These are phyloP conservation scores for Forbesichthys agassizii DNA, from an alignment of 2,113 vertebrate genomes.

Conservation along the genomic window DNA sequence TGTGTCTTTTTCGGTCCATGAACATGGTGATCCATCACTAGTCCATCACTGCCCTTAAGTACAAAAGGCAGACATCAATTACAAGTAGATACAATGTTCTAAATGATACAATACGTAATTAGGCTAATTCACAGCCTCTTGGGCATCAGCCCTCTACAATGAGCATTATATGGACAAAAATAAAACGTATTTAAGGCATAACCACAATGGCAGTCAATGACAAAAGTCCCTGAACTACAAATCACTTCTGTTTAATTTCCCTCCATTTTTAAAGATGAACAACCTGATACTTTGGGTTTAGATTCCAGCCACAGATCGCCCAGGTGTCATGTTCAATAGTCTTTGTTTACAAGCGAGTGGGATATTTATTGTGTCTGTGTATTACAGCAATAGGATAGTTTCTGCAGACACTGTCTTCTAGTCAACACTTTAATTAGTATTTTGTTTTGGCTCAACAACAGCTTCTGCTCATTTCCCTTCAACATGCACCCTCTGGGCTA, in stretches of 20 bases:
- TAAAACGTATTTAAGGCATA: background rate
- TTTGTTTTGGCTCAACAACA: constrained; percentile 56
- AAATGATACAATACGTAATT: background rate
- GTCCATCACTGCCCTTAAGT: too few relatives aligned
- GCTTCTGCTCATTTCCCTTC: constrained; percentile 57
- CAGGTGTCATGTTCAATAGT: constrained; percentile 74
- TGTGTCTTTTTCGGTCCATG: background rate
- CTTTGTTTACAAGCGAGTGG: constrained; percentile 40
- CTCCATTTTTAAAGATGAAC: constrained; percentile 5
- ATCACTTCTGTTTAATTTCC: constrained; percentile 8
- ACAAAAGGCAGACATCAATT: background rate
- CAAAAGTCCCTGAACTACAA: constrained; percentile 11
- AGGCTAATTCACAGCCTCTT: background rate
- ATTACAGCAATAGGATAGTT: constrained; percentile 51
- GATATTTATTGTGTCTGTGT: constrained; percentile 41
- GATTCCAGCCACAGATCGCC: constrained; percentile 23
- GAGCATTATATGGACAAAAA: background rate
- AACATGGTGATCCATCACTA: too few relatives aligned
- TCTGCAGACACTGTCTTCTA: constrained; percentile 43
- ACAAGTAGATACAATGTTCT: background rate
- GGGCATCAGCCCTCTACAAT: background rate
- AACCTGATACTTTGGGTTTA: constrained; percentile 11
- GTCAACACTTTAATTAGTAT: constrained; percentile 69
- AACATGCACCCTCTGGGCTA: constrained; percentile 48
- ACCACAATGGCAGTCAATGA: constrained; percentile 20